These are phyloP conservation scores for Antechinus flavipes DNA, from an alignment of 2,113 vertebrate genomes.

Conservation along the genomic window DNA sequence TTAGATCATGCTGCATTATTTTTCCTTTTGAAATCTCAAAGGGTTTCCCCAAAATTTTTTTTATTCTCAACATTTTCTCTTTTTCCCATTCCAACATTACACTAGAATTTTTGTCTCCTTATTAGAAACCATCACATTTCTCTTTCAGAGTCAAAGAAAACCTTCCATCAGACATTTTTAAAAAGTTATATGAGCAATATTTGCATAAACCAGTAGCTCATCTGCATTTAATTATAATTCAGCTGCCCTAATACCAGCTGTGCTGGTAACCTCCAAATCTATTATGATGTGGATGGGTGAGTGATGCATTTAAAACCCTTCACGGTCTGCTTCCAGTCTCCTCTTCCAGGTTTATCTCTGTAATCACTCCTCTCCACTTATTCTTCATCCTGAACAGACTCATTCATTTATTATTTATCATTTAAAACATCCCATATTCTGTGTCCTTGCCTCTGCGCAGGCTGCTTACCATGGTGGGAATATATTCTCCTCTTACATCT, in stretches of 20 bases:
- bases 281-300: not conserved
- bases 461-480: not conserved
- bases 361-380: not conserved
- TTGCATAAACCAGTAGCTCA: not conserved
- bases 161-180: not conserved
- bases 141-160: not conserved
- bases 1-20: not conserved
- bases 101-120: not conserved
- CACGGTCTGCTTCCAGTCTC: not conserved
- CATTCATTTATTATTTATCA: not conserved
- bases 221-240: not conserved
- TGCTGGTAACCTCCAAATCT: not conserved
- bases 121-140: not conserved
- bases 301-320: not conserved
- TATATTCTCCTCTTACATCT: not conserved
- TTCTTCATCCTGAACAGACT: not conserved
- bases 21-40: not conserved
- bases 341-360: not conserved
- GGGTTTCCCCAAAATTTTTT: not conserved
- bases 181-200: not conserved
- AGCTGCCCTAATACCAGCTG: not conserved
- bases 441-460: not conserved
- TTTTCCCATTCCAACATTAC: not conserved
- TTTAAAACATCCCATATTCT: not conserved
- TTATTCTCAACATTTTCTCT: not conserved